These are phyloP conservation scores for Siderastrea radians DNA, from an alignment of 92 coral and sea anemone species.

Conservation along the genomic window DNA sequence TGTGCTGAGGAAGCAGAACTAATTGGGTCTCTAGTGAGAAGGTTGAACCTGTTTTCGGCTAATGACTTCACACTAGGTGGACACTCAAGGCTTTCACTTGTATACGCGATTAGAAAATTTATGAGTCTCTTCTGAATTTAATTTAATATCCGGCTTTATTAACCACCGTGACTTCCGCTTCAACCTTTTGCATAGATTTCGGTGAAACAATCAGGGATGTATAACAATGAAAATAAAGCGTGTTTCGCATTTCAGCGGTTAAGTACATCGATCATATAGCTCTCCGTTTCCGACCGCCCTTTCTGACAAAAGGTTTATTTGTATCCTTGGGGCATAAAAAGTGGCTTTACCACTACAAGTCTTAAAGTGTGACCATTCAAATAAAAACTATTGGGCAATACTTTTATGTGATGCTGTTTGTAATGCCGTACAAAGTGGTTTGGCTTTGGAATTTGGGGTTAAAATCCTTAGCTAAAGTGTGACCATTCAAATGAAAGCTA, in stretches of 20 bases:
- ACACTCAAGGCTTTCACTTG: not conserved
- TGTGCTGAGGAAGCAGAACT: no score
- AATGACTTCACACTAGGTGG: no score
- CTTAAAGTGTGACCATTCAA: not conserved
- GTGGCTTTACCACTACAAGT: no score
- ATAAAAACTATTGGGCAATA: not conserved
- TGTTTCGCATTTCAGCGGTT: not conserved
- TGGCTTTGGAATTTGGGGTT: no score
- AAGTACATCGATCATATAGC: not conserved
- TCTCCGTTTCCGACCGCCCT: not conserved
- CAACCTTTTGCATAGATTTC: not conserved
- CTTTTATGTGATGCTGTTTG: not conserved
- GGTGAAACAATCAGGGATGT: not conserved
- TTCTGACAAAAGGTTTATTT: not conserved
- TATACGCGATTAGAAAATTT: conserved; percentile 27
- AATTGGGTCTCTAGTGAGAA: no score
- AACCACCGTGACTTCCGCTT: not conserved
- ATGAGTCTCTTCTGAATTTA: not conserved
- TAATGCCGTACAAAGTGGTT: not conserved
- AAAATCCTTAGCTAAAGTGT: no score
- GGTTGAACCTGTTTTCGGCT: no score
- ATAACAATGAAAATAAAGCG: not conserved
- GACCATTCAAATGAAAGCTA: no score
- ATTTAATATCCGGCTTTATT: conserved; percentile 20
- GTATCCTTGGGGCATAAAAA: no score